Evolutionary conservation across 2,888 invertebrate genomes (phyloP).

Genomic region (Diplazon laetatorius): DNA sequence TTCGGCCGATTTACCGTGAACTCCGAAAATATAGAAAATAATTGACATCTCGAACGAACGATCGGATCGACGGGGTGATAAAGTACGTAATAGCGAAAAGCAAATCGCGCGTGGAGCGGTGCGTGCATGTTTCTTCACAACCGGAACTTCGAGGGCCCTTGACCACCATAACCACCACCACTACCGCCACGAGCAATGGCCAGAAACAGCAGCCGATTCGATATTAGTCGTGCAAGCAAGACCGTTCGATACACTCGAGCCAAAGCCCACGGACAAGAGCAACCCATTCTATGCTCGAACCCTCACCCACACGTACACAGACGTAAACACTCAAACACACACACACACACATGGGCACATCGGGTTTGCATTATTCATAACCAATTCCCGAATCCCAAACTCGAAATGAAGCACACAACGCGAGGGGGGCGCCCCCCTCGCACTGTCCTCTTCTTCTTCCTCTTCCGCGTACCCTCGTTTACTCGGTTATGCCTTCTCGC

Average conservation of each 20-base stretch:
- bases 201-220: slow-evolving; percentile 56
- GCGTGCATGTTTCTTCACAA: slow-evolving; percentile 51
- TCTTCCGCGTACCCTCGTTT: slow-evolving; percentile 50
- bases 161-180: slow-evolving; percentile 50
- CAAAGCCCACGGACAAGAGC: slow-evolving; percentile 51
- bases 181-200: no score
- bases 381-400: slow-evolving; percentile 80
- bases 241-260: slow-evolving; percentile 68
- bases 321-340: slow-evolving; percentile 71
- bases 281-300: slow-evolving; percentile 57
- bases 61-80: slow-evolving; percentile 63
- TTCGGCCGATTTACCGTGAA: slow-evolving; percentile 33
- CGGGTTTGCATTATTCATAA: slow-evolving; percentile 80
- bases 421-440: slow-evolving; percentile 24
- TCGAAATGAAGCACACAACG: slow-evolving; percentile 73
- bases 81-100: slow-evolving; percentile 52
- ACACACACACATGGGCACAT: slow-evolving; percentile 32
- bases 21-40: slow-evolving; percentile 56
- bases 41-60: slow-evolving; percentile 60
- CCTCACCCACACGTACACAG: slow-evolving; percentile 72
- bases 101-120: slow-evolving; percentile 39
- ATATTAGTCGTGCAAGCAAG: slow-evolving; percentile 59
- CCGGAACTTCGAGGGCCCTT: slow-evolving; percentile 60
- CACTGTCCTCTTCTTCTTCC: slow-evolving; percentile 59
- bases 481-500: slow-evolving; percentile 42